Percentiles rank a stretch among this genome's conserved stretches.
Conservation (phyloP, 1,140 invertebrate species). For the Drosophila bipectinata region DNA sequence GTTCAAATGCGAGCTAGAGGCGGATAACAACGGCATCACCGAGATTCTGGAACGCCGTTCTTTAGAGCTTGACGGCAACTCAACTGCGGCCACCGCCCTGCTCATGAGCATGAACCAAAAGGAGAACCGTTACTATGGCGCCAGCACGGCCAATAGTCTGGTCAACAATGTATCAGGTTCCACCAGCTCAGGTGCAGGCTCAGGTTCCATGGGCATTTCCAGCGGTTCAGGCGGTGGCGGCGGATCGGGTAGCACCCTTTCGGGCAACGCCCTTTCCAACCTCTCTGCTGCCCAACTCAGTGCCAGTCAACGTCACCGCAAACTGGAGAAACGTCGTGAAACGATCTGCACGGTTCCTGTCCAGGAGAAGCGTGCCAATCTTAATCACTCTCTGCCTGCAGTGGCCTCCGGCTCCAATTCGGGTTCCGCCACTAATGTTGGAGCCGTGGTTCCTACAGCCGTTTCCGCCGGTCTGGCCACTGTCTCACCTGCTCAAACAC, state of each 20-base stretch:
- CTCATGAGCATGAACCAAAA: conserved; percentile 83
- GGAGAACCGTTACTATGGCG: conserved; percentile 85
- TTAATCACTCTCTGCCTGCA: conserved; percentile 60
- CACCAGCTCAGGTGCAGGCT: conserved; percentile 7
- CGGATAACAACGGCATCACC: conserved; percentile 98
- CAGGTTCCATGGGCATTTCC: background rate
- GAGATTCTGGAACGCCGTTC: conserved; percentile 97
- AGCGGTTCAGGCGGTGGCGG: background rate
- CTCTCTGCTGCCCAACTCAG: conserved; percentile 20
- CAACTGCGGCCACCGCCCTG: conserved; percentile 66
- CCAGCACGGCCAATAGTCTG: conserved; percentile 51
- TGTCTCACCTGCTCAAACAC: conserved; percentile 3
- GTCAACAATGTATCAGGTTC: conserved; percentile 37
- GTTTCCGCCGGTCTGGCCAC: conserved; percentile 5
- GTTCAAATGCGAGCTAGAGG: conserved; percentile 99
- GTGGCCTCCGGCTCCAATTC: conserved; percentile 48
- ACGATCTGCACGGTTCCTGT: conserved; percentile 84
- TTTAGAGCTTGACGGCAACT: conserved; percentile 89
- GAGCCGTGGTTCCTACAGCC: conserved; percentile 20
- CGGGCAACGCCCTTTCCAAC: conserved; percentile 12
- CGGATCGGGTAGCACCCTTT: background rate
- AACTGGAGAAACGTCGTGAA: conserved; percentile 85
- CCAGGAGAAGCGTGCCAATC: conserved; percentile 84
- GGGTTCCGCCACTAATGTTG: conserved; percentile 20
- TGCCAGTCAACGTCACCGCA: conserved; percentile 59